Percentiles rank a stretch among this genome's conserved stretches.
These are phyloP conservation scores for Nudaria mundana DNA, from an alignment of 2,888 invertebrate species.

Conservation along the genomic window DNA sequence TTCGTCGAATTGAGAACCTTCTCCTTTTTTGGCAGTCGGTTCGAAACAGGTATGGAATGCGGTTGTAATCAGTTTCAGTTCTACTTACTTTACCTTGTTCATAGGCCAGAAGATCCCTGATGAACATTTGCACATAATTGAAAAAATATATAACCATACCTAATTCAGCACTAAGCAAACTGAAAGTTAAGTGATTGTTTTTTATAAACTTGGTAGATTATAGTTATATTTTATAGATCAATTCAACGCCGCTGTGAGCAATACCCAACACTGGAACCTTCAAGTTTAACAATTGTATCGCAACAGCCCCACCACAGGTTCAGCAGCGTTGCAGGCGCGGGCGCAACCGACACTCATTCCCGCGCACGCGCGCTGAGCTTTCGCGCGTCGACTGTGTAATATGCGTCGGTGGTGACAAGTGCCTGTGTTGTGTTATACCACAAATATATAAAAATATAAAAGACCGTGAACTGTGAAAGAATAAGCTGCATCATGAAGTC, in stretches of 20 bases:
- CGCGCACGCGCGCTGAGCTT: slow-evolving; percentile 69
- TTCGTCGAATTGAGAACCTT: no score
- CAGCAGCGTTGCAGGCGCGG: slow-evolving; percentile 21
- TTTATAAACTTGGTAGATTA: no score
- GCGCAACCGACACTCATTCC: slow-evolving; percentile 45
- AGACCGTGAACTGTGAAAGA: slow-evolving; percentile 49
- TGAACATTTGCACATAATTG: no score
- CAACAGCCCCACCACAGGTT: slow-evolving; percentile 47
- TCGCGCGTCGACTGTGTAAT: slow-evolving; percentile 66
- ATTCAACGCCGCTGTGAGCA: slow-evolving; percentile 22
- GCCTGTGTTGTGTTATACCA: slow-evolving; percentile 66
- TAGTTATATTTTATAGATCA: not conserved
- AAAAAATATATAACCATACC: no score
- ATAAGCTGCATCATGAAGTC: slow-evolving; percentile 58
- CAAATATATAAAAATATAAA: slow-evolving; percentile 40
- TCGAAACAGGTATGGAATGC: no score
- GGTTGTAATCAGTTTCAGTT: no score
- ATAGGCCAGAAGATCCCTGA: no score
- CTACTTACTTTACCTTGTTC: no score
- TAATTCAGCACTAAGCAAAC: no score
- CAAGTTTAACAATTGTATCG: slow-evolving; percentile 49
- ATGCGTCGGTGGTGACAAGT: slow-evolving; percentile 73
- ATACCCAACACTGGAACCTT: slow-evolving; percentile 34
- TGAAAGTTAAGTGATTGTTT: no score
- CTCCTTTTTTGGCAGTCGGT: no score